Evolutionary conservation across 2,113 vertebrate genomes (phyloP).

Genomic region (Grus americana): DNA sequence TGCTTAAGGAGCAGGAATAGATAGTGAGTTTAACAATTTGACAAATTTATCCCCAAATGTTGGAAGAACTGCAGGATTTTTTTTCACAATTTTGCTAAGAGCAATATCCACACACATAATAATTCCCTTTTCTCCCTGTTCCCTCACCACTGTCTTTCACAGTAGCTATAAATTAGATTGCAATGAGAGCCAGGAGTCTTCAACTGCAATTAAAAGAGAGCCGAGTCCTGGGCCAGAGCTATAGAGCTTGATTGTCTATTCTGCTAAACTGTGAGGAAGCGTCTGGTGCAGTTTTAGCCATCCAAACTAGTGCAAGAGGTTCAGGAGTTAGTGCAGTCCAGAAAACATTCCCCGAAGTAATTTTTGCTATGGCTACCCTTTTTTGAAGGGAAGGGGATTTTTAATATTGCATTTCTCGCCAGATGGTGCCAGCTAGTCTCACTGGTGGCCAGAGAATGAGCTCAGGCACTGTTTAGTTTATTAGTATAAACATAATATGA

Average conservation of each 20-base stretch:
- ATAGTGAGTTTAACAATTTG: neutral
- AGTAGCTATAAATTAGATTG: neutral
- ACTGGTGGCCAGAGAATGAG: neutral
- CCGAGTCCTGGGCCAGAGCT: neutral
- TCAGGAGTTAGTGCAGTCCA: neutral
- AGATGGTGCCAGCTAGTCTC: neutral
- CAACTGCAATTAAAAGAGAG: neutral
- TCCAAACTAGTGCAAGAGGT: neutral
- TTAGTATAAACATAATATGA: neutral
- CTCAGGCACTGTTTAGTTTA: neutral
- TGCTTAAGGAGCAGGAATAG: constrained; percentile 6
- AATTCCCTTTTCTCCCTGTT: neutral
- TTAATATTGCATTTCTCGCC: neutral
- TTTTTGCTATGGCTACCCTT: neutral
- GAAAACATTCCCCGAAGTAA: neutral
- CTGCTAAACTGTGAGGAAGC: neutral
- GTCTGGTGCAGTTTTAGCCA: neutral
- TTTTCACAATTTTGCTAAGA: neutral
- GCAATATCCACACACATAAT: neutral
- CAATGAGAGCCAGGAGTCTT: neutral
- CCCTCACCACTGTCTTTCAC: neutral
- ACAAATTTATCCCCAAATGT: constrained; percentile 1
- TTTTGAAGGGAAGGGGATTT: neutral
- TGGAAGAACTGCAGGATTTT: neutral
- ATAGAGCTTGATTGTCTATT: neutral